phyloP scores from a whole-genome alignment of 2,797 vertebrate species.

The Sphenodon punctatus region DNA sequence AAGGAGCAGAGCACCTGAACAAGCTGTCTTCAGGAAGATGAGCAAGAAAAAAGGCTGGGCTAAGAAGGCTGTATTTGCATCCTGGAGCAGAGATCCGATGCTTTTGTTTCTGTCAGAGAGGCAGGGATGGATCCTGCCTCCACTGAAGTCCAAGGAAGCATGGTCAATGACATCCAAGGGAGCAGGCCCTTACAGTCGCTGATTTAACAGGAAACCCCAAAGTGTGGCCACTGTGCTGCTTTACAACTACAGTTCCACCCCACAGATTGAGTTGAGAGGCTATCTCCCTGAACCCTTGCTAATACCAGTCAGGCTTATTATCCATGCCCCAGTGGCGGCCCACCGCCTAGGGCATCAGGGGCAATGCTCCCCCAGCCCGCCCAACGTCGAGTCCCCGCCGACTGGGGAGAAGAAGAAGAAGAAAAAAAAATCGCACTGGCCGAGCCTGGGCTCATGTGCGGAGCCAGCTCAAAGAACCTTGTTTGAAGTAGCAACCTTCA shows the following conservation, averaged over 20 bases:
- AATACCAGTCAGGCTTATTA: neutral
- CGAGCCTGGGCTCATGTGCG: too few relatives aligned
- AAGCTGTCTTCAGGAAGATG: neutral
- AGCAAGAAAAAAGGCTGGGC: neutral
- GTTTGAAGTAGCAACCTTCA: too few relatives aligned
- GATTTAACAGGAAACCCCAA: neutral
- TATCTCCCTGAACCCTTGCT: too few relatives aligned
- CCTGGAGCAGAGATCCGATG: neutral
- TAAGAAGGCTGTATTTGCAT: accelerated
- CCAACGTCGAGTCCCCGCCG: too few relatives aligned
- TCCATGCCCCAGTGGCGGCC: neutral
- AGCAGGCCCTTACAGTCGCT: neutral
- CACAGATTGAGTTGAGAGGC: too few relatives aligned
- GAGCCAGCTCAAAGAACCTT: too few relatives aligned
- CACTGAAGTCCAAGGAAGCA: neutral
- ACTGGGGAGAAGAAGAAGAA: too few relatives aligned
- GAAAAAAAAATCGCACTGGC: too few relatives aligned
- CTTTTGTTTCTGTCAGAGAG: accelerated
- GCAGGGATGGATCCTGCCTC: neutral
- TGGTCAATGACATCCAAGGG: neutral
- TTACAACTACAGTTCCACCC: too few relatives aligned
- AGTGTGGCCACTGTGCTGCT: too few relatives aligned
- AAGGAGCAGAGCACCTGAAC: neutral
- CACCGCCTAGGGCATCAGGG: too few relatives aligned
- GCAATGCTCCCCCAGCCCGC: too few relatives aligned